Evolutionary conservation across 1,140 invertebrate species (phyloP), one percentile per base, ranked within the genome.

Genomic region (Caenorhabditis latens): DNA sequence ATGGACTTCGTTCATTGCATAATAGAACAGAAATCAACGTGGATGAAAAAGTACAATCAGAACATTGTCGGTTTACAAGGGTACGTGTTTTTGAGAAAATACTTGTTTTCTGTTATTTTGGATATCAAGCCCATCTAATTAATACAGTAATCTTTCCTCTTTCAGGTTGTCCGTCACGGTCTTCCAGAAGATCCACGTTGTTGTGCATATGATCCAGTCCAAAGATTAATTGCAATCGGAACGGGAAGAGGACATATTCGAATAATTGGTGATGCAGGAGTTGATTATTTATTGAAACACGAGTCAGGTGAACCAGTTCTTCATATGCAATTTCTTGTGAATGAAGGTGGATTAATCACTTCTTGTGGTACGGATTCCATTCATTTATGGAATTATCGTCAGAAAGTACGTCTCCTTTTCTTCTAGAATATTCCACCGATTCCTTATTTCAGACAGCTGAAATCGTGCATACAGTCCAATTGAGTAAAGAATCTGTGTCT

Each of bases 181-280:
- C 99, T 99, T 94, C 98, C 98, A 88, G 96, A 97, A 94, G 96
- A 98, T 91, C 98, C 98, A 61, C 97, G 97, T 88, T 96, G 97
- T 58, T 94, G 99, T 93, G 97, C 97, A 67, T 99, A 96, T 94
- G 98, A 99, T 94, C 97, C 98, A 63, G 95, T 99, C 90, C 98
- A 99, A 94, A 96, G 95, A 93, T 94, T 99, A 79, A 94, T 99
- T 91, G 98, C 97, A 57, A 97, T 99, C 93, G 98, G 98, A 86
- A 97, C 97, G 91, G 98, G 97, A 94, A 95, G 95, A 90, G 98
- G 98, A 92, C 96, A 96, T 89, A 95, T 99, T 86, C 95, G 97
- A 94, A 96, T 99, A 96, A 98, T 98, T 4, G 97, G 97, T 67
- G 95, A 96, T 87, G 96, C 97, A 0, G 97, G 97, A 32, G 98